Percentiles rank a stretch among this genome's conserved stretches.
Conservation (phyloP, 1,140 invertebrate genomes). For the Anastatus disparis region DNA sequence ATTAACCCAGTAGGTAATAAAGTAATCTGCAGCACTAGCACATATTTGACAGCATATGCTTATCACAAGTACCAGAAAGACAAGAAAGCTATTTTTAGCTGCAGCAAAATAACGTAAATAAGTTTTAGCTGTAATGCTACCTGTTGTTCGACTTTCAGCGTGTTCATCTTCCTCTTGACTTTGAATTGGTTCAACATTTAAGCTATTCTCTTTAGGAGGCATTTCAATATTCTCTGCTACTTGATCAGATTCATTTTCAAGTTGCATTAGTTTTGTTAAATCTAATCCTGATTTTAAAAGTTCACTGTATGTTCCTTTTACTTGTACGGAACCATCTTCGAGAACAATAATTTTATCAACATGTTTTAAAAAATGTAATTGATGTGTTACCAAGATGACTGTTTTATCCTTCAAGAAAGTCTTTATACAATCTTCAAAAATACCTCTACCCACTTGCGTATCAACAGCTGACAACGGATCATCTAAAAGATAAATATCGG, state of each 20-base stretch:
- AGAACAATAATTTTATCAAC: conserved; percentile 75
- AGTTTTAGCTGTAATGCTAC: conserved; percentile 68
- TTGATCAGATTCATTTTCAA: conserved; percentile 16
- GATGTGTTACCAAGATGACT: conserved; percentile 82
- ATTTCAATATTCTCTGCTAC: conserved; percentile 30
- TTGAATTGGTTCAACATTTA: neutral
- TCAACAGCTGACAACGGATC: conserved; percentile 85
- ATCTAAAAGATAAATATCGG: conserved; percentile 83
- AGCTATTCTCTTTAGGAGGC: neutral
- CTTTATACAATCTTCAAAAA: conserved; percentile 76
- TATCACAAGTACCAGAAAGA: conserved; percentile 66
- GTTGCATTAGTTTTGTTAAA: conserved; percentile 65
- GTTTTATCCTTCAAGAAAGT: conserved; percentile 77
- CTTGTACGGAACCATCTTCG: conserved; percentile 71
- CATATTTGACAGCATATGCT: conserved; percentile 69
- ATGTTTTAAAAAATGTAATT: conserved; percentile 80
- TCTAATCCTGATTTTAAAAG: conserved; percentile 72
- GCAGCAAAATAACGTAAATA: conserved; percentile 73
- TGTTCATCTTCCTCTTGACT: conserved; percentile 60
- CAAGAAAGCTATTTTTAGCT: conserved; percentile 64
- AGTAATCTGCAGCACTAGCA: conserved; percentile 73
- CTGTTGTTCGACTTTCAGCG: conserved; percentile 66
- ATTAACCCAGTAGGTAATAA: conserved; percentile 72
- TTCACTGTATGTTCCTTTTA: conserved; percentile 72
- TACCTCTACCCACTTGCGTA: conserved; percentile 77